Evolutionary conservation across 2,113 vertebrate species (phyloP).

Genomic region (Platycercus adscitus): DNA sequence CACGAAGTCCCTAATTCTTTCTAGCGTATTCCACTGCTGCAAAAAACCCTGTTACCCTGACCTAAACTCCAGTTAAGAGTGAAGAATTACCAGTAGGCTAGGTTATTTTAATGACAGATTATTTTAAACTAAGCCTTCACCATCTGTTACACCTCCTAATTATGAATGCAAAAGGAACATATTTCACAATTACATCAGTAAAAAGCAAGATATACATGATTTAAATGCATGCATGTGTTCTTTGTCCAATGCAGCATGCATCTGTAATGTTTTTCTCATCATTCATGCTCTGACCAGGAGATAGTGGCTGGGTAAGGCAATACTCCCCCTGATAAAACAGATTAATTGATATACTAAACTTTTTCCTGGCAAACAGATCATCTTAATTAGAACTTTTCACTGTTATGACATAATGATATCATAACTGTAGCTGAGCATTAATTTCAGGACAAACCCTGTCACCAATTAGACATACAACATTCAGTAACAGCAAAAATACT

Average conservation of each 20-base stretch:
- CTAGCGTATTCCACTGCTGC: slow-evolving; percentile 40
- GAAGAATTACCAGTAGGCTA: slow-evolving; percentile 81
- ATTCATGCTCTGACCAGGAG: slow-evolving; percentile 47
- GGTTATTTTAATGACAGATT: slow-evolving; percentile 85
- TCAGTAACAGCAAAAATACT: slow-evolving; percentile 12
- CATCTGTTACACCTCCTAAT: slow-evolving; percentile 85
- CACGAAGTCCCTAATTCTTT: slow-evolving; percentile 60
- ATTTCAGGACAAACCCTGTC: slow-evolving; percentile 43
- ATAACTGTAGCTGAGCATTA: slow-evolving; percentile 42
- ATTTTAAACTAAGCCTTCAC: slow-evolving; percentile 84
- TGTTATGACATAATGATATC: slow-evolving; percentile 44
- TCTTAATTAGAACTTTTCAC: slow-evolving; percentile 64
- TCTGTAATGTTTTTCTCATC: slow-evolving; percentile 75
- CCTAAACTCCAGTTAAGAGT: slow-evolving; percentile 82
- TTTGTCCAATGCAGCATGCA: slow-evolving; percentile 74
- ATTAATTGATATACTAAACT: slow-evolving; percentile 48
- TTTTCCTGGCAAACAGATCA: slow-evolving; percentile 56
- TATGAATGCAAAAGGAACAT: slow-evolving; percentile 85
- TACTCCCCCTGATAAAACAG: slow-evolving; percentile 18
- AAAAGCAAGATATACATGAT: slow-evolving; percentile 83
- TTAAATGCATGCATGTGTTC: slow-evolving; percentile 78
- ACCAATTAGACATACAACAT: not conserved
- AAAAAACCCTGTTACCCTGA: slow-evolving; percentile 69
- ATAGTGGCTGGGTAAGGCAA: not conserved
- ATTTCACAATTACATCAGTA: slow-evolving; percentile 86